phyloP scores from a whole-genome alignment of 2,888 invertebrate genomes.

The Dynastes hyllus region DNA sequence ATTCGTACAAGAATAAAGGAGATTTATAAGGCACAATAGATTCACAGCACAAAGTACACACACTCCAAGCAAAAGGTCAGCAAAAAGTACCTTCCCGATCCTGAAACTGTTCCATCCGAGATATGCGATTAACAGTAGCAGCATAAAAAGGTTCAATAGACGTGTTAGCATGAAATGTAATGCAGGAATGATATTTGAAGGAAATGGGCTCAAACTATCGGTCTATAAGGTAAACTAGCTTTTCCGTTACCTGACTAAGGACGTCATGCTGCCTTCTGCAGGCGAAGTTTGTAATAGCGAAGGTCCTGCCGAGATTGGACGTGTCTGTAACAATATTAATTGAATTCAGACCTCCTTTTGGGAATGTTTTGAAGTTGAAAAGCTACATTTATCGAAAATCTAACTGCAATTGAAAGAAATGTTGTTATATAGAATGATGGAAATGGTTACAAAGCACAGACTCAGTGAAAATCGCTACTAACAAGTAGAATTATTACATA shows the following conservation, averaged over 20 bases:
- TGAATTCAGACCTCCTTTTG: too few relatives aligned
- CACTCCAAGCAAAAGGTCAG: conserved; percentile 81
- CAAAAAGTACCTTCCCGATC: conserved; percentile 89
- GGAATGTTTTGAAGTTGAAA: conserved; percentile 36
- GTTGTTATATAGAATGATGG: too few relatives aligned
- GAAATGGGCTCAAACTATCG: conserved; percentile 57
- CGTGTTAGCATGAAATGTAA: conserved; percentile 42
- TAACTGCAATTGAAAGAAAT: too few relatives aligned
- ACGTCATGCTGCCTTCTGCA: conserved; percentile 72
- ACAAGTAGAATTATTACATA: too few relatives aligned
- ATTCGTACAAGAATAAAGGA: conserved; percentile 72
- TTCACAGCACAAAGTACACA: conserved; percentile 79
- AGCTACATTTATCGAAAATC: conserved; percentile 16
- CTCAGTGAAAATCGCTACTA: too few relatives aligned
- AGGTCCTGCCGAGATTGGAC: conserved; percentile 76
- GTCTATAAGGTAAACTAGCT: neutral
- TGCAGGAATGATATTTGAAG: neutral
- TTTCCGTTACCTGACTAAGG: conserved; percentile 74
- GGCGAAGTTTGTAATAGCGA: conserved; percentile 73
- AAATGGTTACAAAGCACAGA: too few relatives aligned
- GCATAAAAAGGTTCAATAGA: conserved; percentile 59
- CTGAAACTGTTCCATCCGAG: conserved; percentile 73
- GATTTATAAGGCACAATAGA: conserved; percentile 78
- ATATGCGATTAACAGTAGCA: conserved; percentile 63
- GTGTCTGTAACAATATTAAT: conserved; percentile 68